Evolutionary conservation across 2,888 invertebrate species (phyloP), one percentile per base, ranked within the genome.

Genomic region (Cinara cedri): DNA sequence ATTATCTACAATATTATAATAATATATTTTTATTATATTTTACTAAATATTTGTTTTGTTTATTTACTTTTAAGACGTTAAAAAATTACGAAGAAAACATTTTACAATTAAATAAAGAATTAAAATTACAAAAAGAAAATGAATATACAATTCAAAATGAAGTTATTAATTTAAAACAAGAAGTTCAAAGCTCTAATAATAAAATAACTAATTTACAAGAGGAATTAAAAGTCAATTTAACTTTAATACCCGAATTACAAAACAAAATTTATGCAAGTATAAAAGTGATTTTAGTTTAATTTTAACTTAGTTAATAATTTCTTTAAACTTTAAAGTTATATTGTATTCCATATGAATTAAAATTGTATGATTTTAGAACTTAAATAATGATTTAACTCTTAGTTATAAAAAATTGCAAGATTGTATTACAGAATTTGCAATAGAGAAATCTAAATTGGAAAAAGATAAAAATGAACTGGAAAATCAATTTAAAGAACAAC

Each of bases 161-260:
- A 76, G 9, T 49, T 6, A 68, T 60, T 21, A 10, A 46, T 19
- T 68, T 68, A 68, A 76, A 68, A 68, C 14, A 66, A 49, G 26
- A 60, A 57, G 16, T 68, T 57, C 46, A 76, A 26, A 16, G 11
- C 1, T 66, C 42, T 14, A 76, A 57, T 55, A 55, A 76, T 26
- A 68, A 24, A 66, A 76, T 76, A 14, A 26, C 19, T 57, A 16
- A n/a, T 21, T 57, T 76, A 68, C 26, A 57, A 57, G 49, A 68
- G 8, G 55, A 76, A 54, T 11, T 65, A 65, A 44, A 75, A n/a
- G n/a, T 24, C 26, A 55, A 42, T 75, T 1, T 14, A 14, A 55
- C 34, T n/a, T 65, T 66, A 46, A 76, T 68, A 54, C 66, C 55
- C 0, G 49, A 76, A 57, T 68, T 76, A 49, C 66, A 76, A 68